Conservation (phyloP, 2,888 invertebrate species). For the Atethmia centrago region DNA sequence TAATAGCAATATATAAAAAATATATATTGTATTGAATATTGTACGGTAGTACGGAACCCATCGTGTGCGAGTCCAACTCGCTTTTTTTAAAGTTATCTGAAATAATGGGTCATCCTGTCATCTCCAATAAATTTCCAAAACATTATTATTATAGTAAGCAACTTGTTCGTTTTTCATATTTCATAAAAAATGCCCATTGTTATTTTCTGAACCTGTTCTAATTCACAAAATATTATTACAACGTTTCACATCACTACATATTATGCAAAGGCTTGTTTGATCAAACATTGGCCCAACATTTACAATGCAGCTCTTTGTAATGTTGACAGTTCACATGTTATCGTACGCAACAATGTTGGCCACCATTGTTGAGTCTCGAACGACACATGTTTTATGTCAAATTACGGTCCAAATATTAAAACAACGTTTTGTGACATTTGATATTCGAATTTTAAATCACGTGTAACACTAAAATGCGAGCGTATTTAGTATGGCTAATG, state of each 20-base stretch:
- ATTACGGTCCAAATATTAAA: conserved; percentile 58
- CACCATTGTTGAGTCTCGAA: conserved; percentile 65
- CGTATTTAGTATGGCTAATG: conserved; percentile 9
- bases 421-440: conserved; percentile 54
- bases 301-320: conserved; percentile 58
- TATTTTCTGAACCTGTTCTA: conserved; percentile 2
- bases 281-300: conserved; percentile 64
- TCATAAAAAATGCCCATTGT: background rate
- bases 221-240: conserved; percentile 17
- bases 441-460: conserved; percentile 37
- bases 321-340: conserved; percentile 59
- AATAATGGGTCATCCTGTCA: no score
- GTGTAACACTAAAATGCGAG: conserved; percentile 27
- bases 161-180: no score
- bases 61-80: no score
- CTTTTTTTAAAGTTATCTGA: no score
- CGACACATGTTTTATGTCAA: conserved; percentile 71
- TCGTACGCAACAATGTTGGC: conserved; percentile 66
- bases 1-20: no score
- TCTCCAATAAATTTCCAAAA: no score
- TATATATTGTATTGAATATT: no score
- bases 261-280: conserved; percentile 63
- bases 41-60: no score
- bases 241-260: conserved; percentile 37
- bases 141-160: no score